Conservation (phyloP, 2,113 vertebrate genomes). For the Nymphicus hollandicus region DNA sequence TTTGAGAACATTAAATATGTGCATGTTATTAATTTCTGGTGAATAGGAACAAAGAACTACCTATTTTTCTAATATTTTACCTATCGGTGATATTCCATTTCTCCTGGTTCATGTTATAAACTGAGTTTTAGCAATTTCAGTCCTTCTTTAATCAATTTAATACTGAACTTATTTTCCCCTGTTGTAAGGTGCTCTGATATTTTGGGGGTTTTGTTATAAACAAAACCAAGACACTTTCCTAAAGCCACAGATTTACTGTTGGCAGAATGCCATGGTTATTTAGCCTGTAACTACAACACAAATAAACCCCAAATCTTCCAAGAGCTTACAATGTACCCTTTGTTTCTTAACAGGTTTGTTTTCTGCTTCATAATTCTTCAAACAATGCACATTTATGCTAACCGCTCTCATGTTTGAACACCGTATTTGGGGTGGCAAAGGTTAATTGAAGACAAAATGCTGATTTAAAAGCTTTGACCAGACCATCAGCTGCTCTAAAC, state of each 20-base stretch:
- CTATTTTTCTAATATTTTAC: not conserved
- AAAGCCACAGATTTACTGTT: not conserved
- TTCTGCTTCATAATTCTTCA: not conserved
- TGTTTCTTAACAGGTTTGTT: not conserved
- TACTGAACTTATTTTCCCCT: not conserved
- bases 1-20: conserved; percentile 15
- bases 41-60: not conserved
- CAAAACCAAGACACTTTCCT: not conserved
- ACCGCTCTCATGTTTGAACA: not conserved
- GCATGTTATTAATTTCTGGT: conserved; percentile 12
- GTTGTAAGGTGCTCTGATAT: not conserved
- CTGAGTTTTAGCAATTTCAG: not conserved
- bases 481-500: not conserved
- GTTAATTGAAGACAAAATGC: not conserved
- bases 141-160: not conserved
- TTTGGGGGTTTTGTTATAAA: not conserved
- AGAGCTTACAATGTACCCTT: not conserved
- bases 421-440: not conserved
- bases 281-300: not conserved
- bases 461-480: not conserved
- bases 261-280: not conserved
- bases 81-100: not conserved
- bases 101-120: not conserved
- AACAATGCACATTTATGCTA: not conserved
- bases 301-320: not conserved